Conservation (phyloP, 2,113 vertebrate genomes). For the Bambusicola thoracicus region DNA sequence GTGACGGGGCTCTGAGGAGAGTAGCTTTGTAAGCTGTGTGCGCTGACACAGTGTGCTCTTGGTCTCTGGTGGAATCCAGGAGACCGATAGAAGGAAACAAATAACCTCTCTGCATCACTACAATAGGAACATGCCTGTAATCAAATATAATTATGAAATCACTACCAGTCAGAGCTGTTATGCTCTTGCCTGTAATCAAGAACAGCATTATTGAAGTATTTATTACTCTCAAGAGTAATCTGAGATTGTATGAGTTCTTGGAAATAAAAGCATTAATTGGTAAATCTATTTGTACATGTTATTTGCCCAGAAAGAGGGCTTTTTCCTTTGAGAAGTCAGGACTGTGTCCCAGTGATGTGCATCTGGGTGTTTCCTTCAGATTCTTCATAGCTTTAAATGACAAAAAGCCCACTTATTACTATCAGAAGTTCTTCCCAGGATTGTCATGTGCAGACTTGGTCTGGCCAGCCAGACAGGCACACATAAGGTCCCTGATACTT, state of each 20-base stretch:
- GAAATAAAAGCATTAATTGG: background rate
- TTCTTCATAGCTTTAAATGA: background rate
- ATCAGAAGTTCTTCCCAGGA: background rate
- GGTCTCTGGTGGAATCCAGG: background rate
- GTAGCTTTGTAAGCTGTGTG: background rate
- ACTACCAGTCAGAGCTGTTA: constrained; percentile 23
- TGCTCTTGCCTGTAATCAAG: constrained; percentile 28
- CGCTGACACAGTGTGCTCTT: background rate
- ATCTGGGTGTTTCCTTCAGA: background rate
- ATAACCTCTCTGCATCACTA: background rate
- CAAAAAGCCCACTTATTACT: background rate
- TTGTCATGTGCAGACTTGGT: background rate
- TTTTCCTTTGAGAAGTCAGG: background rate
- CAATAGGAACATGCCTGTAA: constrained; percentile 2
- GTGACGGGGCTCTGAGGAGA: constrained; percentile 23
- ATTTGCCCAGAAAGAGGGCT: background rate
- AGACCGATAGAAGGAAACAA: constrained; percentile 15
- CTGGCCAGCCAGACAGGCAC: background rate
- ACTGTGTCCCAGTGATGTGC: background rate
- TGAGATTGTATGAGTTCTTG: constrained; percentile 2
- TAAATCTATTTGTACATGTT: background rate
- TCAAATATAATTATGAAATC: constrained; percentile 50
- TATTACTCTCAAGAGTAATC: constrained; percentile 21
- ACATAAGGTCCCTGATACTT: background rate
- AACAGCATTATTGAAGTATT: constrained; percentile 33